Percentiles rank a stretch among this genome's conserved stretches.
These are phyloP conservation scores for Petrophora chlorosata DNA, from an alignment of 2,888 invertebrate species.

Conservation along the genomic window DNA sequence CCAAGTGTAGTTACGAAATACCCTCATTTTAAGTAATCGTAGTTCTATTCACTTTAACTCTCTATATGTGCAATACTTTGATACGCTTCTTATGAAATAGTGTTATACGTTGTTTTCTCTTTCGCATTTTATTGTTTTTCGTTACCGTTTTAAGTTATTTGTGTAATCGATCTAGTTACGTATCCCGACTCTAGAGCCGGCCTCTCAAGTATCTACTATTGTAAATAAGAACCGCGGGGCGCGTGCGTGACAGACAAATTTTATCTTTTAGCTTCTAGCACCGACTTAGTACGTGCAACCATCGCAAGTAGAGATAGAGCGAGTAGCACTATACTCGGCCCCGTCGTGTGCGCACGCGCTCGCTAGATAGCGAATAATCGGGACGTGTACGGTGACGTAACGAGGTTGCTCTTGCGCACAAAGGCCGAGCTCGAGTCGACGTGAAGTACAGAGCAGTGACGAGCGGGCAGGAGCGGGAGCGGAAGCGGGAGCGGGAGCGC, in stretches of 20 bases:
- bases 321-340: constrained; percentile 17
- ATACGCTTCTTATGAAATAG: constrained; percentile 72
- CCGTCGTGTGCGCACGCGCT: constrained; percentile 38
- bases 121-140: constrained; percentile 51
- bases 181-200: constrained; percentile 50
- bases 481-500: constrained; percentile 20
- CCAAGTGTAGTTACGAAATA: constrained; percentile 59
- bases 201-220: constrained; percentile 39
- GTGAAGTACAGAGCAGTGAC: constrained; percentile 25
- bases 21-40: constrained; percentile 62
- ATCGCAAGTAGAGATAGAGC: constrained; percentile 30
- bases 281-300: constrained; percentile 27
- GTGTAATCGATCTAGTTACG: constrained; percentile 61
- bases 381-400: constrained; percentile 14
- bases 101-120: constrained; percentile 62
- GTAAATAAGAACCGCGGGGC: constrained; percentile 28
- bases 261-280: constrained; percentile 29
- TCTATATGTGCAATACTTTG: constrained; percentile 75
- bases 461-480: no score
- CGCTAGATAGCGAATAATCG: constrained; percentile 34
- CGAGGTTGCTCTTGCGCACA: constrained; percentile 30
- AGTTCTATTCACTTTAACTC: constrained; percentile 66
- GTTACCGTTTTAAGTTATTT: constrained; percentile 58
- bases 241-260: constrained; percentile 25
- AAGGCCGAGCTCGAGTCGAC: constrained; percentile 36